Base-by-base conservation (phyloP, 2,888 invertebrate species). In the Cerastis rubricosa region DNA sequence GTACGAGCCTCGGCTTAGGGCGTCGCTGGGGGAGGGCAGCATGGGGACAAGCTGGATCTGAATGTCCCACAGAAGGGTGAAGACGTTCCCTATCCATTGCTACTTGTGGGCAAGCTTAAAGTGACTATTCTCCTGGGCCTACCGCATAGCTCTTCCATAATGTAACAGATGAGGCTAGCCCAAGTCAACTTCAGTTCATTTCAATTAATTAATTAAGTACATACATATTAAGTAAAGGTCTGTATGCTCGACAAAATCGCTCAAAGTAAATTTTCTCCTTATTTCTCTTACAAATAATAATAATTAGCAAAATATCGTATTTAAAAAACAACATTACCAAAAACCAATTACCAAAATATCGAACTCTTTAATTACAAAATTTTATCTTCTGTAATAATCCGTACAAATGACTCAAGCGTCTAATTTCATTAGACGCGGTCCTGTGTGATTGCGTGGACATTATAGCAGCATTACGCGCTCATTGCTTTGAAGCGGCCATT, bases 341-440 rank as follows among this genome's bases (percentile, higher is more conserved):
- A 9, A 0, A 40, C 43, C 25, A 64, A 70, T 72, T 57, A 61
- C 51, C 49, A 79, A 59, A 74, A 25, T 43, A 59, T 47, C 35
- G 35, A 54, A 66, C 71, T 84, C 57, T 45, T 54, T 43, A 81
- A 75, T 85, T 80, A 19, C 22, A n/a, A 29, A 70, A n/a, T 47
- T 68, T 40, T 74, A 64, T 73, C 69, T 63, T 68, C 9, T 67
- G 77, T 70, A 76, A 77, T 83, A 85, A 86, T 86, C 51, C 64
- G 70, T 79, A 84, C 70, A 75, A 89, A 85, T 87, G 76, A 75
- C 76, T 78, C 57, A 70, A 82, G 81, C 57, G 57, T 25, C 7
- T 83, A 81, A 87, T 88, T 89, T 80, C 64, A 87, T 88, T 88
- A 80, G 85, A 85, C 78, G 76, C 68, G 80, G 80, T 83, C 70